Evolutionary conservation across 2,113 vertebrate genomes (phyloP), one percentile per base, ranked within the genome.

Genomic region (Microcebus griseorufus): DNA sequence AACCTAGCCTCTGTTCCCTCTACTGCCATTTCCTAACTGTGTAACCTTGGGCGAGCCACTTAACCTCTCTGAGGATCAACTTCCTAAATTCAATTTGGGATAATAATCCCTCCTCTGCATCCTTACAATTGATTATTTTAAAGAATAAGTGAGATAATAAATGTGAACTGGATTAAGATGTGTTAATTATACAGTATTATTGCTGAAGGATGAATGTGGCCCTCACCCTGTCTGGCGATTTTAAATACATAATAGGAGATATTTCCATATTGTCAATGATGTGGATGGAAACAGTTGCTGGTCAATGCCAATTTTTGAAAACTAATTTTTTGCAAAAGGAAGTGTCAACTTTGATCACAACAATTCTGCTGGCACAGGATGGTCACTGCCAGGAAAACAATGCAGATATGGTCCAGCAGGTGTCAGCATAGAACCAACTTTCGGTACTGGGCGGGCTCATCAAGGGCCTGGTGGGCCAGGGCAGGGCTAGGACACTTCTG

Each of bases 351-450:
- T 92, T 39, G 62, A 62, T 62, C 55, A n/a, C 34, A 29, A 34
- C 16, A 53, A 6, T 18, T 32, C 32, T 34, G 80, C 65, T 34
- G 55, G 60, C 76, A 10, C 73, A 34, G 37, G 76, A 64, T 0
- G 17, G 80, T 37, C 2, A 3, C 32, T 3, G 55, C 42, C n/a
- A 37, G 76, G 76, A 65, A 51, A 23, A 72, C 76, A 20, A 86
- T 20, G 76, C 17, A 60, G 17, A 39, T 60, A 62, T 18, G 8
- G 18, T 18, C 97, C 99, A 98, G 97, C 98, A 99, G 99, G 95
- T 98, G 99, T 98, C 98, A 98, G 98, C 98, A 98, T 97, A 98
- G 98, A 97, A 98, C 98, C 93, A 69, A 37, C 73, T 97, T 98
- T 97, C 64, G 34, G 86, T 58, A n/a, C 48, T 78, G 69, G 1